Evolutionary conservation across 2,888 invertebrate species (phyloP).

Genomic region (Machimus rusticus): DNA sequence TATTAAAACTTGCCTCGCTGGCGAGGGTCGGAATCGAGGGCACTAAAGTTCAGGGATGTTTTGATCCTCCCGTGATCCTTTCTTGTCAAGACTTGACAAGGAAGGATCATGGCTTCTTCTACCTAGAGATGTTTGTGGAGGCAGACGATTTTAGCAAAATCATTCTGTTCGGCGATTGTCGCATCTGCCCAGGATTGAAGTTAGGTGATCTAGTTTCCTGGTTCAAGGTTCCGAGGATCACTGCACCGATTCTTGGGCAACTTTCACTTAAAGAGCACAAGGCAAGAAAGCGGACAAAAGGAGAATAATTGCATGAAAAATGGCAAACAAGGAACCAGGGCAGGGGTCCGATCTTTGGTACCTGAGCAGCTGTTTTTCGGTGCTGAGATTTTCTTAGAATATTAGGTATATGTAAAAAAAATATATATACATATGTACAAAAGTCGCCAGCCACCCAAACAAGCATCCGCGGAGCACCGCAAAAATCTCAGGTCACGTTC

Average conservation of each 20-base stretch:
- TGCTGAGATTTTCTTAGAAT: neutral
- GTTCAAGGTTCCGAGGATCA: neutral
- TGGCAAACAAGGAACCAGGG: neutral
- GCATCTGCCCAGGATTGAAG: neutral
- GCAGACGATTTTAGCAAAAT: neutral
- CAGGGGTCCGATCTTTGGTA: neutral
- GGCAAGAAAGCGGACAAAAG: neutral
- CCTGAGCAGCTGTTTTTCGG: neutral
- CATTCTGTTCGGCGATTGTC: neutral
- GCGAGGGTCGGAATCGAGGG: neutral
- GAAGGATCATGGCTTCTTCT: neutral
- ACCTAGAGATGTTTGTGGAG: neutral
- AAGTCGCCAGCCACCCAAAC: neutral
- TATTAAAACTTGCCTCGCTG: neutral
- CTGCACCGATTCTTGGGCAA: neutral
- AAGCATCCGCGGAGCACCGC: neutral
- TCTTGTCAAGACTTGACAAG: slow-evolving; percentile 24
- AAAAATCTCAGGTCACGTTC: neutral
- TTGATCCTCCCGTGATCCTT: slow-evolving; percentile 40
- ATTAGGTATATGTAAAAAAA: neutral
- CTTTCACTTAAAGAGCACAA: neutral
- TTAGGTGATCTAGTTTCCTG: slow-evolving; percentile 9
- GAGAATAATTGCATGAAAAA: neutral
- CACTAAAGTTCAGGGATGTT: slow-evolving; percentile 17
- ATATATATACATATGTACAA: neutral